These are phyloP conservation scores for Acrossocheilus fasciatus DNA, from an alignment of 2,797 vertebrate genomes.

Conservation along the genomic window DNA sequence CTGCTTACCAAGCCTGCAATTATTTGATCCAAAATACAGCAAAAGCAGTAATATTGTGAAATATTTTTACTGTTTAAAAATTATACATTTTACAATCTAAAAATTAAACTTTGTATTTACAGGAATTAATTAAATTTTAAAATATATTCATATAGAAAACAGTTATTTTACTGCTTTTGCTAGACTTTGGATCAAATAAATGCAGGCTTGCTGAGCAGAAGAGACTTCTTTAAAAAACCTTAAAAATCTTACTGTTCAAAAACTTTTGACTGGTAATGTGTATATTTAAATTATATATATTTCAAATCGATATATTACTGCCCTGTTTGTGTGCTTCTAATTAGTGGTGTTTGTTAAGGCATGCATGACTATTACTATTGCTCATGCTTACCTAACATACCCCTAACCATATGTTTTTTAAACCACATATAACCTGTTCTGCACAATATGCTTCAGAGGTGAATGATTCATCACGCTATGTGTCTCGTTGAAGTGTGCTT, in stretches of 20 bases:
- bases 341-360: background rate
- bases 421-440: background rate
- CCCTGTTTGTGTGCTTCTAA: background rate
- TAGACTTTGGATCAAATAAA: background rate
- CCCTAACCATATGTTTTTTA: background rate
- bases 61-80: no score
- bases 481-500: background rate
- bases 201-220: no score
- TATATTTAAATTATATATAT: background rate
- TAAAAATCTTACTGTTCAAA: background rate
- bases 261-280: background rate
- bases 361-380: background rate
- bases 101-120: no score
- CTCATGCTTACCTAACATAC: background rate
- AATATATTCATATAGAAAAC: no score
- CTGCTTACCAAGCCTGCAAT: no score
- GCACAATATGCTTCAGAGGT: background rate
- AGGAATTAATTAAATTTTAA: no score
- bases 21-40: no score
- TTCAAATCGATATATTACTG: background rate
- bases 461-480: background rate
- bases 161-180: background rate
- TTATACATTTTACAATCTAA: no score
- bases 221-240: no score
- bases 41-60: background rate